These are phyloP conservation scores for Blera fallax DNA, from an alignment of 2,888 invertebrate species.

Conservation along the genomic window DNA sequence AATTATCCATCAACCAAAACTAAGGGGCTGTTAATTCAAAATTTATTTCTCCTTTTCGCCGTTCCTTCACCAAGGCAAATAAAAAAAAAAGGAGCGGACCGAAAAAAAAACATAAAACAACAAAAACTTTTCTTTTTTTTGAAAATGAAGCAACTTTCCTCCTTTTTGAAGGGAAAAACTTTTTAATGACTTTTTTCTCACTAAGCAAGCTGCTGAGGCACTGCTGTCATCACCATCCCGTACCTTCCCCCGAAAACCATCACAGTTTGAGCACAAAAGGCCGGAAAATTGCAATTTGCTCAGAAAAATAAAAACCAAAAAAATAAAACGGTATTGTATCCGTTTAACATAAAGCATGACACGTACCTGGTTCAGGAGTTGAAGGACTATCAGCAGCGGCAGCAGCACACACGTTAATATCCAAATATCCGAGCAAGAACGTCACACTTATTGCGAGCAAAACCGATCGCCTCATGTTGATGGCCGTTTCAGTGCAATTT, in stretches of 20 bases:
- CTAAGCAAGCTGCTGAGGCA: slow-evolving; percentile 20
- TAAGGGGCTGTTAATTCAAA: slow-evolving; percentile 50
- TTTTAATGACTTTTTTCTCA: slow-evolving; percentile 71
- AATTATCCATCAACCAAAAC: slow-evolving; percentile 53
- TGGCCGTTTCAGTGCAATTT: slow-evolving; percentile 29
- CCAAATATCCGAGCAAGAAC: slow-evolving; percentile 68
- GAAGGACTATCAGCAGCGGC: slow-evolving; percentile 67
- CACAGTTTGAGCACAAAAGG: slow-evolving; percentile 35
- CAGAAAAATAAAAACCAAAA: too few relatives aligned
- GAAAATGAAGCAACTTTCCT: slow-evolving; percentile 47
- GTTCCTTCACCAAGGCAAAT: not conserved
- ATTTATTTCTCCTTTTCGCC: slow-evolving; percentile 21
- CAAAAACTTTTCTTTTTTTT: slow-evolving; percentile 19
- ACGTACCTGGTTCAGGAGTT: slow-evolving; percentile 74
- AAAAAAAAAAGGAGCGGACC: slow-evolving; percentile 12
- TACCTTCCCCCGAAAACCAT: not conserved
- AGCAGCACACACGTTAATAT: slow-evolving; percentile 56
- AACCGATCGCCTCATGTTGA: slow-evolving; percentile 53
- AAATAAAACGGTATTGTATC: slow-evolving; percentile 46
- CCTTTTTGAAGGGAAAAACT: slow-evolving; percentile 49
- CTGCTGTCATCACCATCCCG: not conserved
- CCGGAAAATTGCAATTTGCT: slow-evolving; percentile 67
- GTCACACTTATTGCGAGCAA: slow-evolving; percentile 57
- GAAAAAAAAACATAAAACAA: not conserved
- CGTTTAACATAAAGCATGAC: slow-evolving; percentile 51